These are phyloP conservation scores for Mionectes macconnelli DNA, from an alignment of 2,113 vertebrate species.

Conservation along the genomic window DNA sequence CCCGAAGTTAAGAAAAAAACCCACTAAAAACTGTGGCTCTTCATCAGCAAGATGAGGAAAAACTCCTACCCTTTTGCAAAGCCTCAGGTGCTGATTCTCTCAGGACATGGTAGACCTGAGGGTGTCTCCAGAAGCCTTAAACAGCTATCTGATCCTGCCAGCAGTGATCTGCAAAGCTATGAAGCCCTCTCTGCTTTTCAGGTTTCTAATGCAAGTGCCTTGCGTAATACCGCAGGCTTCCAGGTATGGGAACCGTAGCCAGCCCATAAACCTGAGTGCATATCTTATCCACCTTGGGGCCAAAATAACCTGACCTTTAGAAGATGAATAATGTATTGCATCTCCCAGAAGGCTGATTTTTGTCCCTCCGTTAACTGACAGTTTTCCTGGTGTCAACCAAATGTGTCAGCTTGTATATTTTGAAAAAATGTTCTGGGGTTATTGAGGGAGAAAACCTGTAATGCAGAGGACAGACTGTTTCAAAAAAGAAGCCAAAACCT, in stretches of 20 bases:
- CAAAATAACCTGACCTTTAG: conserved; percentile 52
- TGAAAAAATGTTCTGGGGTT: neutral
- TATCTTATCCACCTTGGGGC: conserved; percentile 19
- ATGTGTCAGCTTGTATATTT: neutral
- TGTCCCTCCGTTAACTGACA: neutral
- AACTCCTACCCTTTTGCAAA: neutral
- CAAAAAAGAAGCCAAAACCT: neutral
- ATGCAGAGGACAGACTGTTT: rapidly evolving
- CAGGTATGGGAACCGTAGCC: neutral
- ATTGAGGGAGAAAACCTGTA: neutral
- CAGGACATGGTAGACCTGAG: neutral
- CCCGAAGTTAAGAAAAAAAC: neutral
- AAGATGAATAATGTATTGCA: conserved; percentile 50
- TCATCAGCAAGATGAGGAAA: neutral
- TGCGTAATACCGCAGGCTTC: neutral
- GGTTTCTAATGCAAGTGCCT: conserved; percentile 22
- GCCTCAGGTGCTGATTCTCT: neutral
- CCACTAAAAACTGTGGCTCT: neutral
- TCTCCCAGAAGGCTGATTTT: conserved; percentile 31
- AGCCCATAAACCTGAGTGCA: neutral
- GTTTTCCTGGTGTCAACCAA: conserved; percentile 4
- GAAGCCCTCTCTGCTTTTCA: conserved; percentile 45
- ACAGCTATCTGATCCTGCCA: neutral
- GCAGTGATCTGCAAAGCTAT: conserved; percentile 2
- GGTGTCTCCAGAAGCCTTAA: neutral